Base-by-base conservation (phyloP, 2,888 invertebrate genomes). In the Piscicola geometra region DNA sequence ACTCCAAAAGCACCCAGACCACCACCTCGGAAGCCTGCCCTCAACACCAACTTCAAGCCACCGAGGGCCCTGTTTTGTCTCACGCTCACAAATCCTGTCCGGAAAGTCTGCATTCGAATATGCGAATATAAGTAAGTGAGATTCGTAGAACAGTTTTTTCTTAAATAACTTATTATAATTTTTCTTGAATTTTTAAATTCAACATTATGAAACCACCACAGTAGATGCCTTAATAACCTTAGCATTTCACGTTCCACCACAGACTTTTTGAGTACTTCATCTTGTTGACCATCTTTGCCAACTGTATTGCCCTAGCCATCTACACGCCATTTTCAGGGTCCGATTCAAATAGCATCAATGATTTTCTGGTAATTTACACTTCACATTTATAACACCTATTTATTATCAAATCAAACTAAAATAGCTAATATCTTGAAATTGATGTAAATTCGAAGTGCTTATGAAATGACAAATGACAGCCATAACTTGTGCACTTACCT, bases 221-320 rank as follows among this genome's bases (percentile, higher is more conserved):
- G n/a, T n/a, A n/a, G n/a, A n/a, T n/a, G n/a, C n/a, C n/a, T n/a
- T n/a, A n/a, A n/a, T n/a, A n/a, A n/a, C n/a, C n/a, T n/a, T n/a
- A n/a, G n/a, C n/a, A n/a, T n/a, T n/a, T n/a, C n/a, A n/a, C n/a
- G n/a, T n/a, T n/a, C n/a, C n/a, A n/a, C n/a, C 69, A 79, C 82
- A 97, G 94, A 90, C 96, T 98, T 80, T 99, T 99, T 88, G 99
- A 99, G 88, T 98, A 93, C 90, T 91, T 99, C 88, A 98, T 99
- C 87, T 89, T 99, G 85, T 89, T 96, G 84, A 99, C 98, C 81
- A 99, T 99, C 86, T 97, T 98, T 88, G 96, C 97, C 83, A 99
- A 99, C 88, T 99, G 99, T 89, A 92, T 98, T 85, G 98, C 98
- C 81, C 90, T 99, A 86, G 98, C 98, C 82, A 93, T 98, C 83